Evolutionary conservation across 2,113 vertebrate species (phyloP).

Genomic region (Eulemur rufifrons): DNA sequence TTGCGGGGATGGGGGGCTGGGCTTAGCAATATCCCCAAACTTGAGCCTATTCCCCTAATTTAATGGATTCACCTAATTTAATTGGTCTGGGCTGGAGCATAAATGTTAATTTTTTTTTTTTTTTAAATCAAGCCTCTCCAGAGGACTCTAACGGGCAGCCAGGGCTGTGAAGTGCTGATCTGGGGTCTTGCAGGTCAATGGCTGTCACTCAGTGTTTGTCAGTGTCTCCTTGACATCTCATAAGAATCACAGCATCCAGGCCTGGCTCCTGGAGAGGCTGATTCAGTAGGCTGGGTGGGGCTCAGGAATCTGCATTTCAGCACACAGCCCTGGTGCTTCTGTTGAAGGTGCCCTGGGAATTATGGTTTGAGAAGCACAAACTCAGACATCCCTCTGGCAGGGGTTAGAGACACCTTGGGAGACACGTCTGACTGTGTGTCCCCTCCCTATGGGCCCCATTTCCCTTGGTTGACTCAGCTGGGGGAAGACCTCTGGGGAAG

Average conservation of each 20-base stretch:
- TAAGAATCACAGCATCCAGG: not conserved
- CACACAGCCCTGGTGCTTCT: not conserved
- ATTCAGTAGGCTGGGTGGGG: not conserved
- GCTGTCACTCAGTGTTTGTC: not conserved
- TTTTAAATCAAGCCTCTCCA: not conserved
- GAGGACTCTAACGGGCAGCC: not conserved
- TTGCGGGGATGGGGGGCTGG: fast-evolving
- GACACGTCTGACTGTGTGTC: fast-evolving
- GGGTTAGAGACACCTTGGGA: not conserved
- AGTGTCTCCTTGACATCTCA: not conserved
- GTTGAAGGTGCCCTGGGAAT: not conserved
- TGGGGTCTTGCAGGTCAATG: not conserved
- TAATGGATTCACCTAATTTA: not conserved
- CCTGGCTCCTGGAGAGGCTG: not conserved
- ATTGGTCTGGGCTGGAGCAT: not conserved
- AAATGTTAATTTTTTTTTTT: not conserved
- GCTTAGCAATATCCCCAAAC: not conserved
- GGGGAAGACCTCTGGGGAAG: not conserved
- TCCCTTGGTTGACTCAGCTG: not conserved
- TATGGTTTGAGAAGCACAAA: not conserved
- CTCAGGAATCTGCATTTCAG: not conserved
- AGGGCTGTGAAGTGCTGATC: not conserved
- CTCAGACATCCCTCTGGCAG: fast-evolving
- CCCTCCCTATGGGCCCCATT: not conserved
- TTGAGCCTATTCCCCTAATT: not conserved